Percentiles rank a stretch among this genome's conserved stretches.
Conservation (phyloP, 2,113 vertebrate genomes). For the Dascyllus trimaculatus region DNA sequence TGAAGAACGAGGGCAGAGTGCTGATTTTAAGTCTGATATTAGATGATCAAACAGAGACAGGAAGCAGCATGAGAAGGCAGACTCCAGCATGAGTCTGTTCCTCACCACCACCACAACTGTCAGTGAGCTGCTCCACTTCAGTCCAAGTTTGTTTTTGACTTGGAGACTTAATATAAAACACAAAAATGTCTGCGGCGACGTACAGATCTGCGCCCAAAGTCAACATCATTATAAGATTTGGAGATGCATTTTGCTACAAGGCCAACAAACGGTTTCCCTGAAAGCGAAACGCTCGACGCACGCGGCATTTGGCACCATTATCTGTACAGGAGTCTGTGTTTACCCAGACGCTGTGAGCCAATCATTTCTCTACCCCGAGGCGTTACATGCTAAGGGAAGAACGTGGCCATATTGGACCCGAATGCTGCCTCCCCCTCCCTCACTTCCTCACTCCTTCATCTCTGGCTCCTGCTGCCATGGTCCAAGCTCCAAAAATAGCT, state of each 20-base stretch:
- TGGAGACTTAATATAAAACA: conserved; percentile 35
- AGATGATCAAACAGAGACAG: conserved; percentile 45
- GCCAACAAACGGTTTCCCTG: conserved; percentile 42
- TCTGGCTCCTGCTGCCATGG: conserved; percentile 46
- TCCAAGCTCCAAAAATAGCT: conserved; percentile 77
- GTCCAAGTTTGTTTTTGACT: conserved; percentile 57
- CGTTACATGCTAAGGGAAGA: conserved; percentile 53
- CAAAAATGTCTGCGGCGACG: conserved; percentile 16
- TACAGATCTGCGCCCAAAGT: conserved; percentile 42
- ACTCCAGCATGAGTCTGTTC: conserved; percentile 41
- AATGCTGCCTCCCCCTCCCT: conserved; percentile 32
- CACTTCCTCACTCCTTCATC: conserved; percentile 31
- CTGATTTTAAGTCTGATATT: conserved; percentile 39
- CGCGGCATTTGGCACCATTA: conserved; percentile 40
- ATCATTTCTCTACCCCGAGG: conserved; percentile 64
- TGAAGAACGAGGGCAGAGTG: conserved; percentile 17
- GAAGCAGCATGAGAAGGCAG: conserved; percentile 37
- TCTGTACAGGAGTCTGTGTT: conserved; percentile 61
- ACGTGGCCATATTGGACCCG: conserved; percentile 60
- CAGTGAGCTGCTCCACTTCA: conserved; percentile 9
- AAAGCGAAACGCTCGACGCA: conserved; percentile 27
- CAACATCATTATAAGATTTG: conserved; percentile 51
- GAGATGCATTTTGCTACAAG: conserved; percentile 39
- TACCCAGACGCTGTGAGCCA: conserved; percentile 64
- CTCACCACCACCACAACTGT: conserved; percentile 31